These are phyloP conservation scores for Gallinago undulata DNA, from an alignment of 2,113 vertebrate genomes.

Conservation along the genomic window DNA sequence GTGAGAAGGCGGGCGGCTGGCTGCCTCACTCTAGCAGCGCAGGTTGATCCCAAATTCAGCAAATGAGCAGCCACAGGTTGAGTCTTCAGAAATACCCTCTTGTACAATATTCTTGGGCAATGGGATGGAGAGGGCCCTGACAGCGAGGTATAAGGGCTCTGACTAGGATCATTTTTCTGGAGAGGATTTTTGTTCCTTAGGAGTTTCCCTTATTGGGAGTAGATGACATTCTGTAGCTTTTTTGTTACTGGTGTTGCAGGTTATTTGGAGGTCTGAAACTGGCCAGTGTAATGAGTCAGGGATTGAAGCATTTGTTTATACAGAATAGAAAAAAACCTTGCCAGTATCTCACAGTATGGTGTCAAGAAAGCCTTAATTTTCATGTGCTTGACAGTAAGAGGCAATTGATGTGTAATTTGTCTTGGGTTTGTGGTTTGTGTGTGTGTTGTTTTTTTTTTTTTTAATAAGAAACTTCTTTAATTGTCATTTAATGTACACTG, in stretches of 20 bases:
- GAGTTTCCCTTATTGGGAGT: not conserved
- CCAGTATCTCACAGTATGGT: not conserved
- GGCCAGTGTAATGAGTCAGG: not conserved
- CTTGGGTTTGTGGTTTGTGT: not conserved
- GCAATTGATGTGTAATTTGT: constrained; percentile 14
- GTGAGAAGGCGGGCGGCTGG: not conserved
- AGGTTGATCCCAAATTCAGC: not conserved
- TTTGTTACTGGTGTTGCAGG: not conserved
- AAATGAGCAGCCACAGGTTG: not conserved
- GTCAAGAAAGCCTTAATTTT: not conserved
- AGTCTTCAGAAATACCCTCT: not conserved
- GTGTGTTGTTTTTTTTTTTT: not conserved
- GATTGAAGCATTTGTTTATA: not conserved
- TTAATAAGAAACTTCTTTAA: not conserved
- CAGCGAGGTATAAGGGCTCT: fast-evolving
- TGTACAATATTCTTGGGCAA: not conserved
- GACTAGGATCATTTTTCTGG: not conserved
- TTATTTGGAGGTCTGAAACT: not conserved
- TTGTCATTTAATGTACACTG: not conserved
- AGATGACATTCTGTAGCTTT: not conserved
- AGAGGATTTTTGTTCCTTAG: not conserved
- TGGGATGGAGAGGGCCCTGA: not conserved
- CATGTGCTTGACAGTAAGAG: not conserved
- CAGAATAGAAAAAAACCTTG: not conserved
- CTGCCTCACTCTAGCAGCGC: not conserved